A percentile compares a stretch with the other conserved stretches of the same genome.
These are phyloP conservation scores for Thalassarche chlororhynchos DNA, from an alignment of 2,113 vertebrate species.

Conservation along the genomic window DNA sequence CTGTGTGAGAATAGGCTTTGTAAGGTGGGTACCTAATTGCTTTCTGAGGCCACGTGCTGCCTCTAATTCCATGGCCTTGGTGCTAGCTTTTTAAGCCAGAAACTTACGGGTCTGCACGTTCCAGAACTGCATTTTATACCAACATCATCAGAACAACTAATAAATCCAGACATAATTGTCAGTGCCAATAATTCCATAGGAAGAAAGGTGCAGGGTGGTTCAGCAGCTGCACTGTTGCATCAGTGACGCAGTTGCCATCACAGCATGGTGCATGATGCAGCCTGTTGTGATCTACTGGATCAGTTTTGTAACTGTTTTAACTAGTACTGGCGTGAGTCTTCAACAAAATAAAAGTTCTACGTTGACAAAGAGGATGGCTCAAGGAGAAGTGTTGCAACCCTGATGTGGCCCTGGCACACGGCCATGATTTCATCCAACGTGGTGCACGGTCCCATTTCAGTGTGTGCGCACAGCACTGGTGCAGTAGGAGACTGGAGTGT, in stretches of 20 bases:
- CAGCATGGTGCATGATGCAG: neutral
- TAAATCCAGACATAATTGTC: neutral
- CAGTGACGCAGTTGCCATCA: rapidly evolving
- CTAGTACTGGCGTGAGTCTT: neutral
- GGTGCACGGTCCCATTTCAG: neutral
- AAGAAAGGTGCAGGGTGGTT: neutral
- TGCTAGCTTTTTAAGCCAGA: neutral
- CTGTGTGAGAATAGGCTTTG: rapidly evolving
- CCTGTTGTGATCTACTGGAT: neutral
- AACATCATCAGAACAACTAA: neutral
- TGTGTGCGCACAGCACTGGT: neutral
- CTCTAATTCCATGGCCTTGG: neutral
- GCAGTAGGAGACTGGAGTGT: neutral
- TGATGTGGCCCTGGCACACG: neutral
- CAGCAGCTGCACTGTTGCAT: neutral
- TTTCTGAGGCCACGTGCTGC: neutral
- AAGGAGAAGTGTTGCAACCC: neutral
- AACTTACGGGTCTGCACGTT: rapidly evolving
- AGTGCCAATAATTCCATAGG: neutral
- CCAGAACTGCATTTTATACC: neutral
- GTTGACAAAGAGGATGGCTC: neutral
- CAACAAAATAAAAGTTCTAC: neutral
- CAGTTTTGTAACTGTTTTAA: neutral
- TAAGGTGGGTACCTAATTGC: neutral
- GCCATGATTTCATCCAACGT: neutral